phyloP scores from a whole-genome alignment of 2,797 vertebrate species.

The Sylvilagus floridanus region DNA sequence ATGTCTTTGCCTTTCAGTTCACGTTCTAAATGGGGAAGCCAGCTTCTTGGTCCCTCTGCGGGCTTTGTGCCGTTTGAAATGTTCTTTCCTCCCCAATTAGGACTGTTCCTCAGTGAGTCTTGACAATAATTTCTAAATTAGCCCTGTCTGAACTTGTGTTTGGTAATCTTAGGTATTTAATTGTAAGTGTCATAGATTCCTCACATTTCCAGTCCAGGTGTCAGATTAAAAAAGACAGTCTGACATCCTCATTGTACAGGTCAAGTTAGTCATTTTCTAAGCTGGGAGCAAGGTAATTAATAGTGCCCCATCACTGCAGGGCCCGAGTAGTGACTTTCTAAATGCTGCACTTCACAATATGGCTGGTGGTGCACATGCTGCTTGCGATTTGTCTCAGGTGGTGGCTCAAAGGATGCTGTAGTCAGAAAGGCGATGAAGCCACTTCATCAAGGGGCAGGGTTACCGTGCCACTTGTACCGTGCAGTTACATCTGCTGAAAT shows the following conservation, averaged over 20 bases:
- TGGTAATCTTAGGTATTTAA: constrained; percentile 59
- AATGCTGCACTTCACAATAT: background rate
- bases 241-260: background rate
- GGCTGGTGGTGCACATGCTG: accelerated
- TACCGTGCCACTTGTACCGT: too few species aligned
- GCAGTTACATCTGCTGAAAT: background rate
- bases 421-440: background rate
- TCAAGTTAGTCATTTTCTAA: background rate
- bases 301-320: background rate
- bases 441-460: background rate
- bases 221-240: constrained; percentile 49
- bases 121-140: constrained; percentile 76
- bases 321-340: background rate
- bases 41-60: background rate
- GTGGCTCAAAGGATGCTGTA: too few species aligned
- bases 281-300: constrained; percentile 59
- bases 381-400: background rate
- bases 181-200: constrained; percentile 63
- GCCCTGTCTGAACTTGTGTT: constrained; percentile 73
- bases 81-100: constrained; percentile 36
- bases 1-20: constrained; percentile 15
- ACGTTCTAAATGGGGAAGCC: constrained; percentile 42
- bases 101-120: constrained; percentile 39
- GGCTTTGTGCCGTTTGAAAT: constrained; percentile 22
- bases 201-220: constrained; percentile 64